These are phyloP conservation scores for Thelaira solivaga DNA, from an alignment of 2,888 invertebrate species.

Conservation along the genomic window DNA sequence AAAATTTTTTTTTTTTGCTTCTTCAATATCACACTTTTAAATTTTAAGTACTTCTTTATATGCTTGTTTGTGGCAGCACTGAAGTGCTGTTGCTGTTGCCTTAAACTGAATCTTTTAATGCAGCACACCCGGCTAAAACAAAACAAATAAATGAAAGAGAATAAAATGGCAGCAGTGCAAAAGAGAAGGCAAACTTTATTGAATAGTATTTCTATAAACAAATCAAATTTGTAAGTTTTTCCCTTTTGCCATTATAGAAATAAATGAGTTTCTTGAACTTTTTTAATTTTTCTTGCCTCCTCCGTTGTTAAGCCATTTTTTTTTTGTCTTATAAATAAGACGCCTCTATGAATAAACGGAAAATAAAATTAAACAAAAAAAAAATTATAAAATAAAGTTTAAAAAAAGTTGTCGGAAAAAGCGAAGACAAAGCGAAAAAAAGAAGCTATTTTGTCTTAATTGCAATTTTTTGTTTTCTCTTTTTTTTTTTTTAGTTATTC, in stretches of 20 bases:
- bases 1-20: too few species aligned
- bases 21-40: too few species aligned
- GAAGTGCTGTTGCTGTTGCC: constrained; percentile 1
- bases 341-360: too few species aligned
- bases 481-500: too few species aligned
- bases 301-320: background rate
- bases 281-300: constrained; percentile 4
- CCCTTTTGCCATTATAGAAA: constrained; percentile 26
- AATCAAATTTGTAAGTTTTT: constrained; percentile 51
- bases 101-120: background rate
- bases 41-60: too few species aligned
- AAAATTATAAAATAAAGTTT: too few species aligned
- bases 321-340: too few species aligned
- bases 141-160: background rate
- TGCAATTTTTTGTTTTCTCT: too few species aligned
- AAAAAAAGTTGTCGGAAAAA: too few species aligned
- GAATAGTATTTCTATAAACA: constrained; percentile 42
- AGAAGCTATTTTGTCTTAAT: too few species aligned
- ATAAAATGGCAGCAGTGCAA: background rate
- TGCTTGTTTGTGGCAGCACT: background rate
- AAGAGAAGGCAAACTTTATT: constrained; percentile 25
- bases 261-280: constrained; percentile 52
- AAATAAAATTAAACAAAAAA: too few species aligned
- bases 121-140: background rate
- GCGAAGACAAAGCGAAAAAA: too few species aligned